A percentile compares a stretch with the other conserved stretches of the same genome.
phyloP scores from a whole-genome alignment of 1,140 invertebrate species.

The Saccostrea echinata region DNA sequence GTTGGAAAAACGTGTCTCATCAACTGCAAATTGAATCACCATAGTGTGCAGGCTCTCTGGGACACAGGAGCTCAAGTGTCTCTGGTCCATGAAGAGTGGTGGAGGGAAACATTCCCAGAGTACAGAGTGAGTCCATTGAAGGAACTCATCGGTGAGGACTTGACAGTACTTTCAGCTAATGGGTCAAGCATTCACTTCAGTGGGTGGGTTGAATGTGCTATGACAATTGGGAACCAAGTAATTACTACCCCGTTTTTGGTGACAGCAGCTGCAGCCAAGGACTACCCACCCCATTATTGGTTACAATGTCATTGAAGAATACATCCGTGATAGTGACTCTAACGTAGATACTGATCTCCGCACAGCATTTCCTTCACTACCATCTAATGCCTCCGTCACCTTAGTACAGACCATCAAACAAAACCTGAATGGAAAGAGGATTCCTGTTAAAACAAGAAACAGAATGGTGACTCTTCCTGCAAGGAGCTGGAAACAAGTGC shows the following conservation, averaged over 20 bases:
- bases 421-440: too few species aligned
- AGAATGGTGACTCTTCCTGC: too few species aligned
- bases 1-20: slow-evolving; percentile 34
- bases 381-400: too few species aligned
- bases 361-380: too few species aligned
- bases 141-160: too few species aligned
- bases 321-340: too few species aligned
- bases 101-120: neutral
- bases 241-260: slow-evolving; percentile 53
- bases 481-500: too few species aligned
- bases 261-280: neutral
- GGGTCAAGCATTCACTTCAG: neutral
- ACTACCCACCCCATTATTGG: slow-evolving; percentile 43
- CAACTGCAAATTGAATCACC: neutral
- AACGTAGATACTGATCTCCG: too few species aligned
- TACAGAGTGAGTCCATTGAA: too few species aligned
- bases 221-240: neutral
- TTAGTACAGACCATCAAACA: too few species aligned
- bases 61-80: slow-evolving; percentile 43
- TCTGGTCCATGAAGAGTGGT: neutral
- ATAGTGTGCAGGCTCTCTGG: neutral
- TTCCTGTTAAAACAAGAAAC: too few species aligned
- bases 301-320: slow-evolving; percentile 59
- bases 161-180: too few species aligned
- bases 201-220: neutral